These are phyloP conservation scores for Aleiodes sp. DNA, from an alignment of 1,140 invertebrate genomes.

Conservation along the genomic window DNA sequence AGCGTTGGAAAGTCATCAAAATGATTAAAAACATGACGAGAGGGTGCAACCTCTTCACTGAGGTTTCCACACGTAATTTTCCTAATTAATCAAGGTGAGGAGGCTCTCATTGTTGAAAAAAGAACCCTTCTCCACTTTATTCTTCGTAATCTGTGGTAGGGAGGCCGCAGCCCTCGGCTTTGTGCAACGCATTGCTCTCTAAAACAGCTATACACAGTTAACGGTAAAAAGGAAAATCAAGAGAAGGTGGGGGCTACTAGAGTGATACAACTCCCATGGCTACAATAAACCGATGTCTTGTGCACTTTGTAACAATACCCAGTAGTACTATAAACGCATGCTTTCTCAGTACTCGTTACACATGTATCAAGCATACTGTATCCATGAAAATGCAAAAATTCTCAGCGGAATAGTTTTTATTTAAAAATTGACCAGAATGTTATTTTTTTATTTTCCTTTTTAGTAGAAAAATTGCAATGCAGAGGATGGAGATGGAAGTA, in stretches of 20 bases:
- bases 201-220: not conserved
- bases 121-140: no score
- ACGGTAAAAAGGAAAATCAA: not conserved
- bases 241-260: not conserved
- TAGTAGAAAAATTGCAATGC: not conserved
- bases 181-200: no score
- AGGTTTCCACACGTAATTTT: no score
- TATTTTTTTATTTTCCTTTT: not conserved
- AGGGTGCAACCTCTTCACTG: no score
- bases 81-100: no score
- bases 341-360: constrained; percentile 37
- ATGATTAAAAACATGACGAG: no score
- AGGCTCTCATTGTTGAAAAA: no score
- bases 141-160: no score
- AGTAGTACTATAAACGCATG: constrained; percentile 55
- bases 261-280: constrained; percentile 51
- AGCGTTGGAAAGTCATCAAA: no score
- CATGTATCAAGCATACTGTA: constrained; percentile 30
- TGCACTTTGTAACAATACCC: constrained; percentile 55
- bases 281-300: constrained; percentile 59
- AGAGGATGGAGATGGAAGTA: not conserved
- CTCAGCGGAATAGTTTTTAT: constrained; percentile 8
- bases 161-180: no score
- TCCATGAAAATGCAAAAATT: constrained; percentile 1
- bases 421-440: constrained; percentile 30